These are phyloP conservation scores for Bombyx mandarina DNA, from an alignment of 1,140 invertebrate species.

Conservation along the genomic window DNA sequence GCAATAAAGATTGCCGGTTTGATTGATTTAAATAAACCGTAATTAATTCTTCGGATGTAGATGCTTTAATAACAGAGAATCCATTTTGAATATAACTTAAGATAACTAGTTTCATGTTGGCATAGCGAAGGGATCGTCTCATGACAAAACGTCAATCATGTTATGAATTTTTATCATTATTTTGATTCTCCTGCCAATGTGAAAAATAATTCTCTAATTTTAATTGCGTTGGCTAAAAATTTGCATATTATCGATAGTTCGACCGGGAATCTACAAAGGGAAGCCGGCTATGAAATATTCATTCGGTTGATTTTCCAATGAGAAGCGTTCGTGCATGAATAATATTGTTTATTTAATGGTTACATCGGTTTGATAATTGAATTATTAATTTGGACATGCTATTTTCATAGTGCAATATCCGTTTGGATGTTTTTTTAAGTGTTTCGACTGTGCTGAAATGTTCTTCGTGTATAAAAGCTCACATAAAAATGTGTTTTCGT, in stretches of 20 bases:
- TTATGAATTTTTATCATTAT: slow-evolving; percentile 1
- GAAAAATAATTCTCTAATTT: slow-evolving; percentile 48
- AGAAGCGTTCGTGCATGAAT: slow-evolving; percentile 48
- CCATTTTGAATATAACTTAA: too few relatives aligned
- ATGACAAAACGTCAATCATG: slow-evolving; percentile 47
- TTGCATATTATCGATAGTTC: slow-evolving; percentile 30
- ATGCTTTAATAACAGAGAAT: too few relatives aligned
- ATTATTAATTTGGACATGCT: too few relatives aligned
- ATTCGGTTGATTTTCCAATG: slow-evolving; percentile 53
- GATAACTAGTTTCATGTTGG: neutral
- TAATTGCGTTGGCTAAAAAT: slow-evolving; percentile 37
- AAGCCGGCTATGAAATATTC: slow-evolving; percentile 53
- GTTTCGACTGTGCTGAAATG: too few relatives aligned
- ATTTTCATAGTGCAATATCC: too few relatives aligned
- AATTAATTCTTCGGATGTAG: too few relatives aligned
- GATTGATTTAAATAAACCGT: too few relatives aligned
- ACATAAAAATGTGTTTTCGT: too few relatives aligned
- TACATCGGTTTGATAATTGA: too few relatives aligned
- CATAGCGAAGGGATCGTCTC: slow-evolving; percentile 24
- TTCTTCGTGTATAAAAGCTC: too few relatives aligned
- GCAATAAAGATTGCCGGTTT: too few relatives aligned
- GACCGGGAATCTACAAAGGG: slow-evolving; percentile 35
- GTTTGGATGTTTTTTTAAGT: too few relatives aligned
- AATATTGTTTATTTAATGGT: slow-evolving; percentile 24
- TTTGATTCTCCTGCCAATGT: slow-evolving; percentile 4